These are phyloP conservation scores for Ochotona princeps DNA, from an alignment of 2,113 vertebrate species.

Conservation along the genomic window DNA sequence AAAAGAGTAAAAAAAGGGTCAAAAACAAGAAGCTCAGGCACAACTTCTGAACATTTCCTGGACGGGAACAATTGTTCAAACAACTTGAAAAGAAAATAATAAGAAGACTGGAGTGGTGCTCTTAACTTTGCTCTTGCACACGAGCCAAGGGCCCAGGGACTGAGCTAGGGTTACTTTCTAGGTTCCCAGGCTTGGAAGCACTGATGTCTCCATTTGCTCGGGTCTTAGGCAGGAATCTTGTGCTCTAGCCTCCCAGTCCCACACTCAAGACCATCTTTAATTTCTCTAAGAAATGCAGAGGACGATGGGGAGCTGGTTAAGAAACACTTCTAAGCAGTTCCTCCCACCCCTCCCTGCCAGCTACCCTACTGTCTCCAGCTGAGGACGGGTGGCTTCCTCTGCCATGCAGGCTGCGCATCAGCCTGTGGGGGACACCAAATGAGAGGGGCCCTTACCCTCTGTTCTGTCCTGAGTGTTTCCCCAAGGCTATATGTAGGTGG, in stretches of 20 bases:
- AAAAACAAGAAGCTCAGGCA: slow-evolving; percentile 36
- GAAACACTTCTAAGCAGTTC: neutral
- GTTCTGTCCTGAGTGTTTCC: rapidly evolving
- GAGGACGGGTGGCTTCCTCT: neutral
- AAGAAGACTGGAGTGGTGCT: neutral
- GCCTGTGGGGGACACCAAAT: rapidly evolving
- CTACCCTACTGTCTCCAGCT: too few relatives aligned
- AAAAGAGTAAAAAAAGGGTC: neutral
- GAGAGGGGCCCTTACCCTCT: neutral
- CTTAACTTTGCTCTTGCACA: rapidly evolving
- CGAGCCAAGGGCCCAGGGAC: rapidly evolving
- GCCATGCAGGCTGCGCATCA: rapidly evolving
- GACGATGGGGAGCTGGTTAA: neutral
- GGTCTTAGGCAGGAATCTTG: neutral
- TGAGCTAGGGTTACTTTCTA: rapidly evolving
- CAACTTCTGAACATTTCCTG: slow-evolving; percentile 24
- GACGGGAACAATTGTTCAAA: neutral
- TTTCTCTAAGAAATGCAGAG: neutral
- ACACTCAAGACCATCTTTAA: neutral
- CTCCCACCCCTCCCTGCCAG: neutral
- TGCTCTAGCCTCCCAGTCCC: neutral
- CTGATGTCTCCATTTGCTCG: rapidly evolving
- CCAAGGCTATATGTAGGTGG: neutral
- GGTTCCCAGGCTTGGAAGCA: rapidly evolving
- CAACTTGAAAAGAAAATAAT: neutral